phyloP scores from a whole-genome alignment of 2,797 vertebrate genomes.

The Crypturellus tataupa region DNA sequence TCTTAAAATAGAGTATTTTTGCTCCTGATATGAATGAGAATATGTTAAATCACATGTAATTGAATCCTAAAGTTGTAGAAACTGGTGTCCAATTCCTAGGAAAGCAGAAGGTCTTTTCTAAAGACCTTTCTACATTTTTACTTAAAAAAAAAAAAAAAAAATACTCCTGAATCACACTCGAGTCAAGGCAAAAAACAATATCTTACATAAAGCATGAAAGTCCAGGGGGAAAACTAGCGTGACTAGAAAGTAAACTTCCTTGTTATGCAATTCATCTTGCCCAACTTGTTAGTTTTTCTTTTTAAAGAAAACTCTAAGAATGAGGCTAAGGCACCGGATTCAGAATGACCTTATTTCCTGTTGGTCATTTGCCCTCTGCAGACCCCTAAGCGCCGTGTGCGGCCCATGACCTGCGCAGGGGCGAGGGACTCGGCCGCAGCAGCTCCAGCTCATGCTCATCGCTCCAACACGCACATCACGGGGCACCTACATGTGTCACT shows the following conservation, averaged over 20 bases:
- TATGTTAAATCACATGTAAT: fast-evolving
- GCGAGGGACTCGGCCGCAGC: neutral
- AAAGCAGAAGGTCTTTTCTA: neutral
- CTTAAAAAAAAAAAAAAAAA: neutral
- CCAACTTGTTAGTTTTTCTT: neutral
- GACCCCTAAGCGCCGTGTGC: neutral
- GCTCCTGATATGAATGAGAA: neutral
- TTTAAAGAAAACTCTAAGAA: slow-evolving; percentile 6
- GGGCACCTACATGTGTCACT: neutral
- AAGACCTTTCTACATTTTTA: neutral
- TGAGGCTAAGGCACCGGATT: neutral
- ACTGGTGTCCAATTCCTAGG: neutral
- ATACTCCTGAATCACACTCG: neutral
- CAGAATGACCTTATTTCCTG: slow-evolving; percentile 41
- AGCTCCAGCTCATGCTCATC: neutral
- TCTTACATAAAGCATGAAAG: slow-evolving; percentile 67
- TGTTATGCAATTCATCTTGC: neutral
- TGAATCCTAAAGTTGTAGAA: neutral
- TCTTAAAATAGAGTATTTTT: neutral
- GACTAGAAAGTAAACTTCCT: slow-evolving; percentile 52
- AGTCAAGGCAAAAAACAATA: slow-evolving; percentile 24
- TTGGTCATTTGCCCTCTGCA: neutral
- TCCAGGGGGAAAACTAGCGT: slow-evolving; percentile 42
- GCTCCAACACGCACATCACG: fast-evolving
- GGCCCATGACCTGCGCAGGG: neutral